Evolutionary conservation across 2,888 invertebrate species (phyloP), one percentile per base, ranked within the genome.

Genomic region (Cataglyphis livida): DNA sequence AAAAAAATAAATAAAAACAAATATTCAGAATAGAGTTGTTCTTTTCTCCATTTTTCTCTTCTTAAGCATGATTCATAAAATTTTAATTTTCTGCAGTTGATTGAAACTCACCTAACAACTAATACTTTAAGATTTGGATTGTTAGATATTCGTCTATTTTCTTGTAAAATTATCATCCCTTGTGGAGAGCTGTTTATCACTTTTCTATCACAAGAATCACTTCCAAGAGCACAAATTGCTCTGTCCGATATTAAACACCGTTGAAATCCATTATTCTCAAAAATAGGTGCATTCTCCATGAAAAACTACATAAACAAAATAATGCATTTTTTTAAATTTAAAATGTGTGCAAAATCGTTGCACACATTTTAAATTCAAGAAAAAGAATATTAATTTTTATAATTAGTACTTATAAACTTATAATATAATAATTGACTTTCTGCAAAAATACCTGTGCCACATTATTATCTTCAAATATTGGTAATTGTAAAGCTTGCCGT

Each of bases 51-150:
- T 1, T 32, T 6, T n/a, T 62, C 1, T 62, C 57, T 35, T 35
- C 32, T 35, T 35, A 35, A 35, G 32, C 6, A 35, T 35, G 6
- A 35, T 35, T 35, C 1, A 41, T 68, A n/a, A 62, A 15, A 32
- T 62, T n/a, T 7, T 54, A 61, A 32, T 10, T n/a, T 66, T 15
- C 12, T 62, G 9, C 94, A 71, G 28, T 65, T 62, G 86, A 78
- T 81, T 21, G n/a, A 32, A 25, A 76, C 86, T 83, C 88, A 94
- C 94, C 94, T 93, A 18, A 94, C 93, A n/a, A 94, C 94, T 83
- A 94, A 85, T 75, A 92, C 93, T 90, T 92, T 93, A 70, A 94
- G 87, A 82, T 92, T 91, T 54, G 94, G 94, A 90, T 94, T 93
- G 68, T 93, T 93, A 48, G 92, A 91, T 83, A 90, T 87, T 41